Evolutionary conservation across 2,113 vertebrate species (phyloP), one percentile per base, ranked within the genome.

Genomic region (Ictalurus punctatus): DNA sequence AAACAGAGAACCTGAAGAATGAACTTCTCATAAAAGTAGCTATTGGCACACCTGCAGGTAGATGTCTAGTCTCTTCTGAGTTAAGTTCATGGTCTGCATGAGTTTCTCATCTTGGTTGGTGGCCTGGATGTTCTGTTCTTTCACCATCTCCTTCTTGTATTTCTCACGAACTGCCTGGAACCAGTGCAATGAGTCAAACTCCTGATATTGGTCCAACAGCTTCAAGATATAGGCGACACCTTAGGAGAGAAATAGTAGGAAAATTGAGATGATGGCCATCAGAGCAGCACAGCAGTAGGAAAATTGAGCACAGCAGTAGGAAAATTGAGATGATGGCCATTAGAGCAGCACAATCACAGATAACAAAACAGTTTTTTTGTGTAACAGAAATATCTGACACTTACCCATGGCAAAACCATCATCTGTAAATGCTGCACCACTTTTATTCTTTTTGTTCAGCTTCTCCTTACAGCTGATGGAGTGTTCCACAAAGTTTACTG

Each of bases 161-260:
- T 99, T 99, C 83, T 99, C 98, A 93, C 98, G 94, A 78, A 98
- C 98, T 6, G 98, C 97, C 93, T 99, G 98, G 94, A 99, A 99
- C 98, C 98, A 99, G 94, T 99, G 98, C 91, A 99, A 96, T 0
- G 98, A 99, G 93, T 99, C 98, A 92, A 99, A 99, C 94, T 99
- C 98, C 94, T 97, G 97, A 89, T 99, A 99, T 93, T 99, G 98
- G 94, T 99, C 97, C 95, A 99, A 95, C 91, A 99, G 97, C 95
- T 99, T 99, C 88, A 99, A 94, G 85, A 99, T 99, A 93, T 99
- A 99, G 16, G 98, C 98, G 92, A 99, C 98, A 89, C 98, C 98
- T 99, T 81, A 30, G 65, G 16, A 79, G 0, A 91, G 58, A 91
- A n/a, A 69, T 91, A 88, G 5, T 91, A 91, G 76, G 1, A 23